Percentiles rank a stretch among this genome's conserved stretches.
phyloP scores from a whole-genome alignment of 2,888 invertebrate species.

The Drepanosiphum platanoidis region DNA sequence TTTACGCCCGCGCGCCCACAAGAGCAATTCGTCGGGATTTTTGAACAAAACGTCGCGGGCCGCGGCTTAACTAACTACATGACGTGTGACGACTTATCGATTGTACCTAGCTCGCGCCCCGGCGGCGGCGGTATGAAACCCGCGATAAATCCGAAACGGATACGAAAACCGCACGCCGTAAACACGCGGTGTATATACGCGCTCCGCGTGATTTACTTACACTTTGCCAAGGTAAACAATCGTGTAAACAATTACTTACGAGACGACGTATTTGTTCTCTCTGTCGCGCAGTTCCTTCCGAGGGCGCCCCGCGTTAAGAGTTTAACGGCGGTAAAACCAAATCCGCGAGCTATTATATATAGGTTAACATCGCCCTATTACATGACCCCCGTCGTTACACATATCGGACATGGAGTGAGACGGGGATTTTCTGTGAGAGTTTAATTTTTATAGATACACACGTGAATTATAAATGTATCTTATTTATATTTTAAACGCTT shows the following conservation, averaged over 20 bases:
- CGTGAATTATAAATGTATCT: too few relatives aligned
- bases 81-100: neutral
- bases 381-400: too few relatives aligned
- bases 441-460: too few relatives aligned
- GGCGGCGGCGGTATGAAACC: neutral
- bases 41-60: neutral
- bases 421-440: too few relatives aligned
- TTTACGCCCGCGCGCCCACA: neutral
- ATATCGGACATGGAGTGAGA: too few relatives aligned
- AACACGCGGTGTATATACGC: neutral
- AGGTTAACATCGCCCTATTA: too few relatives aligned
- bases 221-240: neutral
- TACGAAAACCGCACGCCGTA: neutral
- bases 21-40: conserved; percentile 22
- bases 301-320: too few relatives aligned
- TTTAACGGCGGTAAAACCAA: too few relatives aligned
- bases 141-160: neutral
- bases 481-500: too few relatives aligned
- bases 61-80: neutral
- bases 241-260: neutral
- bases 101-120: neutral
- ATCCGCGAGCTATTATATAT: too few relatives aligned
- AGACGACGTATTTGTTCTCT: neutral
- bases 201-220: neutral
- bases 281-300: too few relatives aligned